phyloP scores from a whole-genome alignment of 2,888 invertebrate species.

The Resseliella maxima region DNA sequence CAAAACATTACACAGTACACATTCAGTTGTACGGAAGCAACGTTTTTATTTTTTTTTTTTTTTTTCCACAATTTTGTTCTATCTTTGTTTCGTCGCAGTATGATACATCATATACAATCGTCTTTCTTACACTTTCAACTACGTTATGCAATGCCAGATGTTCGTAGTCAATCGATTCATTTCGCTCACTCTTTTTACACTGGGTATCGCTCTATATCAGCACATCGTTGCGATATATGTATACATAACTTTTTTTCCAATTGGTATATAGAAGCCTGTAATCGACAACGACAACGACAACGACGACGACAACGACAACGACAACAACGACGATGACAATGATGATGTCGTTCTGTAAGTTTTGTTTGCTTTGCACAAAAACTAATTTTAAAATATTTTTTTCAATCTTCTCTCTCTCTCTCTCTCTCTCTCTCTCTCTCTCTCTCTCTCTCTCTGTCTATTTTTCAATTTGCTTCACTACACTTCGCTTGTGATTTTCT shows the following conservation, averaged over 20 bases:
- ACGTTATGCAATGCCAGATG: not conserved
- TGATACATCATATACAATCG: not conserved
- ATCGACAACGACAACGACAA: not conserved
- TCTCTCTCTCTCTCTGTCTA: no score
- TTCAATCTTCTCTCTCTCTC: no score
- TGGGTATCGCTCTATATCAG: not conserved
- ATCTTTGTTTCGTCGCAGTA: not conserved
- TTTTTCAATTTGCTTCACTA: not conserved
- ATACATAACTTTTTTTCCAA: not conserved
- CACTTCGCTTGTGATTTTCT: not conserved
- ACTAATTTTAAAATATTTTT: not conserved
- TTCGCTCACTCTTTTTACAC: not conserved
- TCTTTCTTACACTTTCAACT: not conserved
- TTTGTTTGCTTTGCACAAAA: not conserved
- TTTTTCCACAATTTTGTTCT: not conserved
- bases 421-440: no score
- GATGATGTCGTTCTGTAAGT: not conserved
- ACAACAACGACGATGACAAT: no score
- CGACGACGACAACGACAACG: no score
- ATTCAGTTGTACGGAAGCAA: not conserved
- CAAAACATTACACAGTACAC: not conserved
- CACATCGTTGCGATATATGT: not conserved
- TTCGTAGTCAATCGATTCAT: not conserved
- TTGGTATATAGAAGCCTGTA: constrained; percentile 25
- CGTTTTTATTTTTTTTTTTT: not conserved